Evolutionary conservation across 2,113 vertebrate species (phyloP).

Genomic region (Ciconia stormi): DNA sequence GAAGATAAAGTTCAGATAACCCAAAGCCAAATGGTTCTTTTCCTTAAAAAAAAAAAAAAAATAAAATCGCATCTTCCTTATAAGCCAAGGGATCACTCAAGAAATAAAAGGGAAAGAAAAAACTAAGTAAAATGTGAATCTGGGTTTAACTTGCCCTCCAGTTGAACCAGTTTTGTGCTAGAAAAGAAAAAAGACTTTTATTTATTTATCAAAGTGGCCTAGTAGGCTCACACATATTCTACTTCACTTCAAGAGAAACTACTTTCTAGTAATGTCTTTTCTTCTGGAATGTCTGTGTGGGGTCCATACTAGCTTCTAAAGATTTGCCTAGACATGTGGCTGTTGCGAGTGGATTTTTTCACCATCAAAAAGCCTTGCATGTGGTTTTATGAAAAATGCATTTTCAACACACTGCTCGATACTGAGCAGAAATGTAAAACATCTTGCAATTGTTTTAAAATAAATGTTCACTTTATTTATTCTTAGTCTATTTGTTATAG

Average conservation of each 20-base stretch:
- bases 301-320: constrained; percentile 56
- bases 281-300: constrained; percentile 60
- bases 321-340: constrained; percentile 59
- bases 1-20: neutral
- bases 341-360: constrained; percentile 58
- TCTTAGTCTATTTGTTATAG: constrained; percentile 62
- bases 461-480: constrained; percentile 67
- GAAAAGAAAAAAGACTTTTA: neutral
- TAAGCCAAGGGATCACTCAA: neutral
- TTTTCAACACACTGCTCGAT: constrained; percentile 63
- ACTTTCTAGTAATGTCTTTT: constrained; percentile 11
- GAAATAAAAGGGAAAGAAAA: neutral
- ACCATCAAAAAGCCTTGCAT: constrained; percentile 67
- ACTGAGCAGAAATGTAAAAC: constrained; percentile 68
- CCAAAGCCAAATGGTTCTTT: neutral
- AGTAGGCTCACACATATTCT: constrained; percentile 6
- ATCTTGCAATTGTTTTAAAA: constrained; percentile 72
- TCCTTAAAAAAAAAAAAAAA: neutral
- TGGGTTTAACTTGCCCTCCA: constrained; percentile 10
- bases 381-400: constrained; percentile 71
- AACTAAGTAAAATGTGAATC: neutral
- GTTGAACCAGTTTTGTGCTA: constrained; percentile 6
- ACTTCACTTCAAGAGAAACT: constrained; percentile 29
- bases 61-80: neutral
- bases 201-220: constrained; percentile 44